Evolutionary conservation across 2,113 vertebrate genomes (phyloP), one percentile per base, ranked within the genome.

Genomic region (Dryoscopus gambensis): DNA sequence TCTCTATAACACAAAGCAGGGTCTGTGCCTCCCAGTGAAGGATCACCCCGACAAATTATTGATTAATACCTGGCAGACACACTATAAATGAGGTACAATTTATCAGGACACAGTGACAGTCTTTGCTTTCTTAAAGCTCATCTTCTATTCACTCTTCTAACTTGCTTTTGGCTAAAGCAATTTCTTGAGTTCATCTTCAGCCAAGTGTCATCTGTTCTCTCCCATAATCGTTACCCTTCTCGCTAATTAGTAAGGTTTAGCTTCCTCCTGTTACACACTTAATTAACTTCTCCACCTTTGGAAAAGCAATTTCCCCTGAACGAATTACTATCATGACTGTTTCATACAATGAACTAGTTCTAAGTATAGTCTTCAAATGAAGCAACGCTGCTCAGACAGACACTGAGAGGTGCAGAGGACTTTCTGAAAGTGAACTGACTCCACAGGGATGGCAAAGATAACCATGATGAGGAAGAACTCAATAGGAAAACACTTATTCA

Each of bases 221-320:
- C 85, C 94, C 87, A 93, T 93, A 97, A 97, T 96, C 52, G 47
- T 94, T 96, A 96, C 82, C 94, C 89, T 96, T 91, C 95, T 80
- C 1, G 21, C 90, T 96, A 95, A 97, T 96, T 97, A 96, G 91
- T 83, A 63, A 97, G 87, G 87, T 96, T 95, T 94, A 87, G 94
- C 75, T 96, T 94, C 93, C 87, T 96, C 87, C 90, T 91, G 95
- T 91, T 96, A 92, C 84, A 94, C 85, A 96, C 91, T 93, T 96
- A 97, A 96, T 96, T 97, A 97, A 96, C 94, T 96, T 94, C 82
- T 93, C 75, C 95, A 95, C 95, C 95, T 97, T 90, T 97, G 94
- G 84, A 97, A 96, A 97, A 90, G 91, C 79, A 95, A 97, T 96
- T 96, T 97, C 92, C 95, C 82, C 94, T 56, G 60, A 91, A 97